These are phyloP conservation scores for Hemiprocne comata DNA, from an alignment of 2,113 vertebrate genomes.

Conservation along the genomic window DNA sequence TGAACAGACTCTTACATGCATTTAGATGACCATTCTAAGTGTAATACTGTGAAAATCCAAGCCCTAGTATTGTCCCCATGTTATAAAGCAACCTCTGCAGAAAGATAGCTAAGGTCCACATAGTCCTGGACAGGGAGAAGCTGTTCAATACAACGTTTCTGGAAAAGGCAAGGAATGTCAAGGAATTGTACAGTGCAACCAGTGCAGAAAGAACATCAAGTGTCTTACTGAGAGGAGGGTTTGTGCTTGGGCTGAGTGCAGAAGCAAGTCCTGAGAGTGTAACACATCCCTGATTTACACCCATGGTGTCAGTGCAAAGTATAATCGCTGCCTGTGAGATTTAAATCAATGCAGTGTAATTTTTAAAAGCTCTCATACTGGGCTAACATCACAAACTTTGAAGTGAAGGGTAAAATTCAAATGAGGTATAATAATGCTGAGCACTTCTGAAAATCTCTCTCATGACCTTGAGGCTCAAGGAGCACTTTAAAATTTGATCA, in stretches of 20 bases:
- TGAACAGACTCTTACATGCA: not conserved
- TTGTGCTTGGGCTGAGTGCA: not conserved
- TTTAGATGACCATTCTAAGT: not conserved
- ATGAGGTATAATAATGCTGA: slow-evolving; percentile 18
- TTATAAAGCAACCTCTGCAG: not conserved
- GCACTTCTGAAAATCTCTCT: not conserved
- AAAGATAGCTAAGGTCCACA: not conserved
- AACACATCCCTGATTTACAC: not conserved
- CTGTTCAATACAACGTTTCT: not conserved
- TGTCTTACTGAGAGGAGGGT: not conserved
- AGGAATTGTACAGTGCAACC: not conserved
- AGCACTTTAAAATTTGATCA: slow-evolving; percentile 1
- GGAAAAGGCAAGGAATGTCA: not conserved
- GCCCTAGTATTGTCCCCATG: not conserved
- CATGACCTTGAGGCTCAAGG: not conserved
- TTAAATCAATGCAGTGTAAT: slow-evolving; percentile 10
- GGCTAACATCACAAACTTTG: not conserved
- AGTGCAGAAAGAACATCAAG: not conserved
- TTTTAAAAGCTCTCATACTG: not conserved
- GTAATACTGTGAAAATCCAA: not conserved
- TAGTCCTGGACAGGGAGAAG: not conserved
- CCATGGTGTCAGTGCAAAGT: not conserved
- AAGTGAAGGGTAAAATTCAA: slow-evolving; percentile 25
- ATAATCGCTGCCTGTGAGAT: not conserved
- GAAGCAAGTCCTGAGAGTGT: not conserved